Percentiles rank a stretch among this genome's conserved stretches.
Evolutionary conservation across 2,113 vertebrate species (phyloP).

Genomic region (Propithecus coquereli): DNA sequence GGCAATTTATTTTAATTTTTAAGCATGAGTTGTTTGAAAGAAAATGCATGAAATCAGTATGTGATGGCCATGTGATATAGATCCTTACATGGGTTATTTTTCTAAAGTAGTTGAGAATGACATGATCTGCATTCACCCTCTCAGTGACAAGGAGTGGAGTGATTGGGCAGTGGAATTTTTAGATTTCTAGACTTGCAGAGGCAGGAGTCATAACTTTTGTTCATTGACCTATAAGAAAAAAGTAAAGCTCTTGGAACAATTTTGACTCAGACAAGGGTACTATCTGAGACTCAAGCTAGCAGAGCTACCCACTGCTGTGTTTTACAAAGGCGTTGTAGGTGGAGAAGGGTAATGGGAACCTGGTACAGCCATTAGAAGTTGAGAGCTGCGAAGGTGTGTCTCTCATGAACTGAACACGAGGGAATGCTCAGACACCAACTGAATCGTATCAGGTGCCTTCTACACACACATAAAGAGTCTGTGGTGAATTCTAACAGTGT

Average conservation of each 20-base stretch:
- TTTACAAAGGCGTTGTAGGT: not conserved
- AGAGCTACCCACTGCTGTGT: not conserved
- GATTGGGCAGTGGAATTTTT: not conserved
- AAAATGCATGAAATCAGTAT: not conserved
- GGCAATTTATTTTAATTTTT: not conserved
- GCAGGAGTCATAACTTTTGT: not conserved
- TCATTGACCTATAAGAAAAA: not conserved
- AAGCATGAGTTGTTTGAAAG: not conserved
- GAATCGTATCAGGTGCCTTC: not conserved
- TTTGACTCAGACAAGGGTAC: not conserved
- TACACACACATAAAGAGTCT: not conserved
- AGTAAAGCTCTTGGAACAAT: not conserved
- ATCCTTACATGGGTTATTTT: not conserved
- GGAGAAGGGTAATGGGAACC: not conserved
- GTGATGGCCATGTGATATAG: not conserved
- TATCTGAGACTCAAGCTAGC: not conserved
- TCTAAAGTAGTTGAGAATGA: not conserved
- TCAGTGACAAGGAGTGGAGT: not conserved
- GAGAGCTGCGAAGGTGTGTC: rapidly evolving
- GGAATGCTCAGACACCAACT: rapidly evolving
- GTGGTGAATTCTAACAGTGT: not conserved
- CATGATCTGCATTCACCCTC: not conserved
- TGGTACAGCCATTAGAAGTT: not conserved
- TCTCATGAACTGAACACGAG: not conserved
- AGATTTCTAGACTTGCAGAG: not conserved